These are phyloP conservation scores for rabbit (Oryctolagus cuniculus) DNA, from an alignment of 2,113 vertebrate genomes.

Conservation along the genomic window DNA sequence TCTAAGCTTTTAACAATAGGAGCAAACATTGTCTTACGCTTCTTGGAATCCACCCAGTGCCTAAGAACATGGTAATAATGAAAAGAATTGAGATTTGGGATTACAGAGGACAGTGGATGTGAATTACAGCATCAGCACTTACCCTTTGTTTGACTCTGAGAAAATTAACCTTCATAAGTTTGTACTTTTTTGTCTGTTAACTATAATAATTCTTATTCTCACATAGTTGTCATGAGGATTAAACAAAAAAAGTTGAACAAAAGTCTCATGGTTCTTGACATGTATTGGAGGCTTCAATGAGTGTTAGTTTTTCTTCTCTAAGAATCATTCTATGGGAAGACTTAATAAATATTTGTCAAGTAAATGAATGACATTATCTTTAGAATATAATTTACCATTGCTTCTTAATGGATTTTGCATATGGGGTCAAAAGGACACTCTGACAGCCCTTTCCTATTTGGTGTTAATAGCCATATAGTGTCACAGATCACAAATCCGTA, in stretches of 20 bases:
- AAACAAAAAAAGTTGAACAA: slow-evolving; percentile 20
- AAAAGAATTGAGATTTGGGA: slow-evolving; percentile 14
- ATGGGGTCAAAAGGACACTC: slow-evolving; percentile 58
- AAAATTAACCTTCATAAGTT: slow-evolving; percentile 1
- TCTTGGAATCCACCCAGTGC: background rate
- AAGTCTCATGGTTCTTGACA: background rate
- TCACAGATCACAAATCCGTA: slow-evolving; percentile 72
- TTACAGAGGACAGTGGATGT: background rate
- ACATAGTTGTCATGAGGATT: background rate
- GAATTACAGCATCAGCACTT: background rate
- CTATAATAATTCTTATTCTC: background rate
- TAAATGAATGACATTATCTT: slow-evolving; percentile 55
- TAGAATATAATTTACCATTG: slow-evolving; percentile 62
- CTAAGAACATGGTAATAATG: background rate
- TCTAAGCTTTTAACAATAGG: slow-evolving; percentile 1
- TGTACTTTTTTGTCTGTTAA: background rate
- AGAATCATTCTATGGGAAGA: background rate
- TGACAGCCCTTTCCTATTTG: slow-evolving; percentile 25
- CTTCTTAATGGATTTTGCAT: slow-evolving; percentile 54
- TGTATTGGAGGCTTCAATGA: background rate
- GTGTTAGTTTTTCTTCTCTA: background rate
- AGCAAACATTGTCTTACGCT: background rate
- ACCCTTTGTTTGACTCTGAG: slow-evolving; percentile 9
- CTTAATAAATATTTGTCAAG: slow-evolving; percentile 59
- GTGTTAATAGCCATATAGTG: slow-evolving; percentile 41